Evolutionary conservation across 1,140 invertebrate genomes (phyloP), one percentile per base, ranked within the genome.

Genomic region (Drosophila pachea): DNA sequence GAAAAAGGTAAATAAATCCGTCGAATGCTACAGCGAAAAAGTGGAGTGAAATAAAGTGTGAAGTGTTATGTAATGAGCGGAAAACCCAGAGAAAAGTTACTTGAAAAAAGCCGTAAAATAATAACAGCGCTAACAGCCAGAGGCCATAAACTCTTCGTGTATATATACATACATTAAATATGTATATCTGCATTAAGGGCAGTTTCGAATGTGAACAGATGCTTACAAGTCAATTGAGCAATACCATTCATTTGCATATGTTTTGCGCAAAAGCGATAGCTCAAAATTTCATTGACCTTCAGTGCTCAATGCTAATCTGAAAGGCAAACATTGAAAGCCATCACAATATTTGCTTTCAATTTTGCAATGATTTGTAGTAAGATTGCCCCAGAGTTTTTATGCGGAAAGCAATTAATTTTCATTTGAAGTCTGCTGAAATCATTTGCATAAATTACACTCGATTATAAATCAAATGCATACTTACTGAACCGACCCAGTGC

Each of bases 211-310:
- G 38, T 52, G 40, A 14, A 52, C 33, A 31, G 32, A 31, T 65
- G 62, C 47, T 48, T 59, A 32, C 33, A 55, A 50, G 61, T 67
- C 33, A 55, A 56, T 67, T 67, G 54, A 29, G 33, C 33, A 45
- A 73, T 52, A 12, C 35, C 54, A 56, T 4, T 38, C 40, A 78
- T 79, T 79, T 70, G 56, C 73, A 84, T 84, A 68, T 66, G 43
- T 82, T 72, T 72, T 65, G 43, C 22, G 78, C 56, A 82, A 84
- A 60, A 16, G 14, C 33, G 66, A 55, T 76, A 60, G 62, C 54
- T 52, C 49, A 50, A 61, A 66, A 81, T 86, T 86, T 86, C 81
- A 77, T 86, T 86, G 81, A 86, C 81, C 81, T 86, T 86, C 81
- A 65, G 16, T 61, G 59, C 45, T 68, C 9, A 72, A 77, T 74